These are phyloP conservation scores for Machaerirhynchus nigripectus DNA, from an alignment of 2,113 vertebrate species.

Conservation along the genomic window DNA sequence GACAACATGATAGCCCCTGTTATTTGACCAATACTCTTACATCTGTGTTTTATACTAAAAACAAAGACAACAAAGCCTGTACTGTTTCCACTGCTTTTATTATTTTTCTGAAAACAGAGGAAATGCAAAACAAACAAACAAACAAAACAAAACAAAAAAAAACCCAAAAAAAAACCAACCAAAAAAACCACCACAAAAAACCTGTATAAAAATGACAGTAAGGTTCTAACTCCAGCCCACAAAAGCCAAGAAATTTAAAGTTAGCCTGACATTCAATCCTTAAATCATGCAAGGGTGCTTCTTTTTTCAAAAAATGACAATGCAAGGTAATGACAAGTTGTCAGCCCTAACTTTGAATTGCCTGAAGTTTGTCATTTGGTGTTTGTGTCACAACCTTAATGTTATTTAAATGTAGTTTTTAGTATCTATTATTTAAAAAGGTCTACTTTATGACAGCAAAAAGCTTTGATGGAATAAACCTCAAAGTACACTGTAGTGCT, in stretches of 20 bases:
- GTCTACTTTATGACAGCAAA: slow-evolving; percentile 69
- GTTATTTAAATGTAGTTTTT: slow-evolving; percentile 79
- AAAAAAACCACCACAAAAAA: background rate
- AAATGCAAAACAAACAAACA: too few species aligned
- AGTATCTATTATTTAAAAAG: slow-evolving; percentile 82
- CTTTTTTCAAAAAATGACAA: slow-evolving; percentile 60
- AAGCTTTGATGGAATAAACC: slow-evolving; percentile 75
- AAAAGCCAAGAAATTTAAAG: slow-evolving; percentile 69
- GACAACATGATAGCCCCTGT: background rate
- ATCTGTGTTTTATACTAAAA: background rate
- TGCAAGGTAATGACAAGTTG: slow-evolving; percentile 65
- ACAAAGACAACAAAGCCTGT: background rate
- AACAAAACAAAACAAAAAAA: too few species aligned
- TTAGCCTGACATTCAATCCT: slow-evolving; percentile 68
- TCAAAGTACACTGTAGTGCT: slow-evolving; percentile 66
- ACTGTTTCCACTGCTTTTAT: background rate
- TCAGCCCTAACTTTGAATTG: slow-evolving; percentile 72
- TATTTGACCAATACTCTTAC: background rate
- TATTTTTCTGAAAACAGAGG: slow-evolving; percentile 17
- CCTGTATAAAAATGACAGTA: slow-evolving; percentile 55
- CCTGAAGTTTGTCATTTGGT: slow-evolving; percentile 72
- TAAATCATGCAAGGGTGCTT: slow-evolving; percentile 59
- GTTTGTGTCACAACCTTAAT: slow-evolving; percentile 80
- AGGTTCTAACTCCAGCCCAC: slow-evolving; percentile 69
- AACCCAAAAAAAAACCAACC: too few species aligned